Conservation (phyloP, 1,140 invertebrate genomes). For the Bombyx mandarina region DNA sequence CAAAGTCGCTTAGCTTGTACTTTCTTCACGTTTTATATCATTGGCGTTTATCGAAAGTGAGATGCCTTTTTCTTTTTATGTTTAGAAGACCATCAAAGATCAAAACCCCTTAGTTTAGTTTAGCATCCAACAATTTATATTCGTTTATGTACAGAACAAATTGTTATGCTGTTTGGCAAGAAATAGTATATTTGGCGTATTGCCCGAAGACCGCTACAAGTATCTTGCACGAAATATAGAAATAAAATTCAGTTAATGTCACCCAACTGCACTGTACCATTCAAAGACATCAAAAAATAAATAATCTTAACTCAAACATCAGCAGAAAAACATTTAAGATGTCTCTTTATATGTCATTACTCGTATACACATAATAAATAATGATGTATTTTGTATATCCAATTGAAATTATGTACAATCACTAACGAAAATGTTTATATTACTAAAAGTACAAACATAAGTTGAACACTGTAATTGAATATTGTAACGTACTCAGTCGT, state of each 20-base stretch:
- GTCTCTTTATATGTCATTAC: too few species aligned
- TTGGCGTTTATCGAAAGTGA: too few species aligned
- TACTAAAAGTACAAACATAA: too few species aligned
- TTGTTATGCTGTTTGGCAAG: constrained; percentile 45
- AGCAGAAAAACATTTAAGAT: too few species aligned
- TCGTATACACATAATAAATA: too few species aligned
- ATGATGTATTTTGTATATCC: too few species aligned
- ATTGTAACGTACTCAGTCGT: too few species aligned
- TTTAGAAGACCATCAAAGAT: constrained; percentile 8
- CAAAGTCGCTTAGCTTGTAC: constrained; percentile 29
- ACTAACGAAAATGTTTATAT: not conserved
- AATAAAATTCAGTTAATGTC: constrained; percentile 47
- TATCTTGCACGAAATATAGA: constrained; percentile 45
- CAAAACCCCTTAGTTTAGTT: constrained; percentile 15
- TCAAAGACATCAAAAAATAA: too few species aligned
- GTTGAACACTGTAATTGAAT: too few species aligned
- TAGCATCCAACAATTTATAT: constrained; percentile 26
- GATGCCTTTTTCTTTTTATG: constrained; percentile 2
- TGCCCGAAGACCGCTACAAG: constrained; percentile 44
- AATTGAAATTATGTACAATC: not conserved
- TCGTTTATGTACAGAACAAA: constrained; percentile 32
- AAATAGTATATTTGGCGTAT: constrained; percentile 54
- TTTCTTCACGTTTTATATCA: constrained; percentile 8
- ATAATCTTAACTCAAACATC: too few species aligned
- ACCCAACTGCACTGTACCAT: too few species aligned